These are phyloP conservation scores for Caenorhabditis becei DNA, from an alignment of 2,888 invertebrate species.

Conservation along the genomic window DNA sequence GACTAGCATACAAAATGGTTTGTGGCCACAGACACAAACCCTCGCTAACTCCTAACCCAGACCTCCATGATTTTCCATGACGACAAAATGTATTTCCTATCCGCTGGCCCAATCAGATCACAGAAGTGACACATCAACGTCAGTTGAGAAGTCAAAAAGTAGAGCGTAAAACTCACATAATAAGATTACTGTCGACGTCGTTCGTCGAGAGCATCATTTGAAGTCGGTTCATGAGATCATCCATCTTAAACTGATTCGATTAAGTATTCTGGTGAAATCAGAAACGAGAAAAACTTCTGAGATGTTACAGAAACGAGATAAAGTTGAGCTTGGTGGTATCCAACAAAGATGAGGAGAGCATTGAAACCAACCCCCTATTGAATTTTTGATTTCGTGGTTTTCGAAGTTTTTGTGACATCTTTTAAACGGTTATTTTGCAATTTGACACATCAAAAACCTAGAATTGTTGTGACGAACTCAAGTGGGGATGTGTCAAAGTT, in stretches of 20 bases:
- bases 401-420: too few relatives aligned
- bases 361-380: too few relatives aligned
- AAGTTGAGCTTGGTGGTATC: neutral
- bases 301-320: constrained; percentile 5
- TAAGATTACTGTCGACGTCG: constrained; percentile 8
- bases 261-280: neutral
- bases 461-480: too few relatives aligned
- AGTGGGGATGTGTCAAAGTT: too few relatives aligned
- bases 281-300: neutral
- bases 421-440: too few relatives aligned
- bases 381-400: too few relatives aligned
- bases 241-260: constrained; percentile 30
- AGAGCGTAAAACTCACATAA: constrained; percentile 21
- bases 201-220: constrained; percentile 23
- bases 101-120: neutral
- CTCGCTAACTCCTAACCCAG: neutral
- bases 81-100: neutral
- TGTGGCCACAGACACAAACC: neutral
- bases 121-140: neutral
- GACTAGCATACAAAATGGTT: constrained; percentile 5
- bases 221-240: constrained; percentile 48
- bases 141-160: neutral
- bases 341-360: too few relatives aligned
- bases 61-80: constrained; percentile 8
- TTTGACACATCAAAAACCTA: too few relatives aligned